Conservation (phyloP, 1,140 invertebrate species). For the Sipha flava region DNA sequence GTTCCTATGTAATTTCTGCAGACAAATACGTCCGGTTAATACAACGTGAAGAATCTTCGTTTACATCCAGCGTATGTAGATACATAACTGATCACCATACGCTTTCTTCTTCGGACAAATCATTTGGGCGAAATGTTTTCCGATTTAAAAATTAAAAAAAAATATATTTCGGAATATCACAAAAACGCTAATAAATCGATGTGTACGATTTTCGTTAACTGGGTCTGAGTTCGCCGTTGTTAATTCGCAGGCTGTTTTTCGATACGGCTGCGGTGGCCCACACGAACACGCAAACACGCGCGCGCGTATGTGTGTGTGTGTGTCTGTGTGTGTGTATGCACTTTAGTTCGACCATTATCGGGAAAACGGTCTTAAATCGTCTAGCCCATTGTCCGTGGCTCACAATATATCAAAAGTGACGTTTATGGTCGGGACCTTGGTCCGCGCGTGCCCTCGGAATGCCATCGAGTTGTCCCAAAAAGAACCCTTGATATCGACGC, state of each 20-base stretch:
- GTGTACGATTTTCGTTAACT: background rate
- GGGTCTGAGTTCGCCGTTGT: background rate
- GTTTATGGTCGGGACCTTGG: background rate
- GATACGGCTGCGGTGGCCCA: background rate
- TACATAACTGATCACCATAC: too few relatives aligned
- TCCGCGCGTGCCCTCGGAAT: background rate
- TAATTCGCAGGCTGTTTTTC: background rate
- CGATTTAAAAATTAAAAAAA: too few relatives aligned
- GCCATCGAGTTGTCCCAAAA: background rate
- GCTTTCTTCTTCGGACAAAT: too few relatives aligned
- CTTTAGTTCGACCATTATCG: background rate
- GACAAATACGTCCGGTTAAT: too few relatives aligned
- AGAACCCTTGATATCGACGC: background rate
- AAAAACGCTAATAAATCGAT: background rate
- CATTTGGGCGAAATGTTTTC: too few relatives aligned
- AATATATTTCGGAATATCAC: too few relatives aligned
- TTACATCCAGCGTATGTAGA: too few relatives aligned
- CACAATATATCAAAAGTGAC: conserved; percentile 20
- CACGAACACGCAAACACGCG: too few relatives aligned
- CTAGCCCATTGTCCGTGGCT: background rate
- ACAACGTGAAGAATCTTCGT: too few relatives aligned
- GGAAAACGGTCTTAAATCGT: background rate
- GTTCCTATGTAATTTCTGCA: too few relatives aligned
- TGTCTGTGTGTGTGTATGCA: too few relatives aligned
- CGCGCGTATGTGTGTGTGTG: background rate